Base-by-base conservation (phyloP, 2,113 vertebrate species). In the Ceyx cyanopectus region DNA sequence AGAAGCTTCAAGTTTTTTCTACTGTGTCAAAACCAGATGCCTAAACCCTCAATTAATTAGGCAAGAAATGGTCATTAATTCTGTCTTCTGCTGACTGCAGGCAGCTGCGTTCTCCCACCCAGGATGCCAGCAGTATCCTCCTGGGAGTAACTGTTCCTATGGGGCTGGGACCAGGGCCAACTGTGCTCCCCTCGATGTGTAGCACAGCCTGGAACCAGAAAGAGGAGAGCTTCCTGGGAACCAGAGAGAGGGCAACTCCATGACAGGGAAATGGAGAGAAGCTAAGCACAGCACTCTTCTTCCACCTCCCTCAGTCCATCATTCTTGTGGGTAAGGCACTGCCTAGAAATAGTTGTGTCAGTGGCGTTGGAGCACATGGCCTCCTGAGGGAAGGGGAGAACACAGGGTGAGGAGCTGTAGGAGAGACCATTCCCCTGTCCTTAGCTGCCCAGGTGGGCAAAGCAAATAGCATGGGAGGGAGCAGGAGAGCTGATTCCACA, bases 141-240 rank as follows among this genome's bases (percentile, higher is more conserved):
- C 46, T 34, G 40, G 80, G n/a, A 93, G 34, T 0, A 50, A 48
- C 12, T 1, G 0, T 17, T 61, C 0, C 0, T 8, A 21, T 0
- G 20, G 17, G 53, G 26, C 40, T 0, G 1, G 45, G 3, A 26
- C 29, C 0, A 0, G 24, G 58, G 3, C 37, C 2, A 16, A 26
- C 48, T 51, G 15, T 1, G 0, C 6, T 58, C 14, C 40, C 32
- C 27, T 22, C 48, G 34, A 37, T 1, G 0, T 4, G 24, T 46
- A 46, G 34, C 20, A 51, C 62, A 62, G 5, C 22, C 41, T 41
- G 24, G 29, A 81, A 12, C 30, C 0, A 3, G n/a, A 10, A 29
- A 69, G 12, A 41, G 10, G 43, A 54, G 14, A 56, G 29, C 3
- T 62, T 34, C 1, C 12, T 41, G 24, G 62, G 29, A 81, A 12